Conservation (phyloP, 1,140 invertebrate genomes). For the Orussus abietinus region DNA sequence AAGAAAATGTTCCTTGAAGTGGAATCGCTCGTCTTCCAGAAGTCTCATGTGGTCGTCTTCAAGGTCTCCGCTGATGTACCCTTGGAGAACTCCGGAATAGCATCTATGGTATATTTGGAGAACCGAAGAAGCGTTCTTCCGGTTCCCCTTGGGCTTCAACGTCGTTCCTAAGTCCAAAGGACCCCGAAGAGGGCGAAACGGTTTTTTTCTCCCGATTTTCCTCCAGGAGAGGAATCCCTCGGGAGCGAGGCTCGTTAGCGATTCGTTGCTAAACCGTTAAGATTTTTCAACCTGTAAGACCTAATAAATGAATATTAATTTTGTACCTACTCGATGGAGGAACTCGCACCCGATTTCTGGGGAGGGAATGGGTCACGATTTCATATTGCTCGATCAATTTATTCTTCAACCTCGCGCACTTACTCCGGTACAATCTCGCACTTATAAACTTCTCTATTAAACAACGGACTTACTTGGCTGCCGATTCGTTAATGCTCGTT, state of each 20-base stretch:
- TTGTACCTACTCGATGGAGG: no score
- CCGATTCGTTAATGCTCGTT: no score
- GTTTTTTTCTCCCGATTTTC: conserved; percentile 3
- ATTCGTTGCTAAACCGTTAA: conserved; percentile 29
- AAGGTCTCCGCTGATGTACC: conserved; percentile 17
- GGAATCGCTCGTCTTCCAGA: conserved; percentile 11
- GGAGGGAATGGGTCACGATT: no score
- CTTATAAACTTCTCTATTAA: no score
- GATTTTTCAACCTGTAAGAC: conserved; percentile 44
- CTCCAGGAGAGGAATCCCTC: conserved; percentile 18
- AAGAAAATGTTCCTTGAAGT: not conserved
- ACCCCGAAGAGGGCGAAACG: no score
- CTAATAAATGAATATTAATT: conserved; percentile 46
- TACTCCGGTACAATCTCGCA: no score
- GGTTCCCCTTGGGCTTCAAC: not conserved
- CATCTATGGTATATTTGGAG: no score
- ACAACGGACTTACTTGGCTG: no score
- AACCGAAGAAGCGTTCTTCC: not conserved
- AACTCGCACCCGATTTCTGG: no score
- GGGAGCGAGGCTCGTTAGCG: not conserved
- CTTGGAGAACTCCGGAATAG: not conserved
- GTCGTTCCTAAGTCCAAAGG: no score
- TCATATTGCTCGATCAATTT: no score
- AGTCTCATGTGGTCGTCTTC: conserved; percentile 22
- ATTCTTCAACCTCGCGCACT: no score